phyloP scores from a whole-genome alignment of 2,888 invertebrate genomes.

The Nipponacmea schrenckii region DNA sequence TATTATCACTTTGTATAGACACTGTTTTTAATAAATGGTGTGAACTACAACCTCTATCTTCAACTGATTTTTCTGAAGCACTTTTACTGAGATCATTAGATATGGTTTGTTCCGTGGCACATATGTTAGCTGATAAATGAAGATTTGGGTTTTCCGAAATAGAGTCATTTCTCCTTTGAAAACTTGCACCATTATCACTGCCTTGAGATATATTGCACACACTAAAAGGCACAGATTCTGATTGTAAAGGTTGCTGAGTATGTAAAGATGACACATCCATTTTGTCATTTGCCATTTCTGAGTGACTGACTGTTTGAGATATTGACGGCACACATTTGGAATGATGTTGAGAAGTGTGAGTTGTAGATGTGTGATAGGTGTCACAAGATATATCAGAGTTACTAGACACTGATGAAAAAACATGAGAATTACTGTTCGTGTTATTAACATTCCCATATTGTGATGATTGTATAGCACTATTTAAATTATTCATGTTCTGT shows the following conservation, averaged over 20 bases:
- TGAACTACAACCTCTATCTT: background rate
- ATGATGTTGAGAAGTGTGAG: slow-evolving; percentile 18
- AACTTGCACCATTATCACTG: slow-evolving; percentile 6
- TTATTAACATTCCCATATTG: background rate
- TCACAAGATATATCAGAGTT: no score
- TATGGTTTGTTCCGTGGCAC: slow-evolving; percentile 18
- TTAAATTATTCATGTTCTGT: background rate
- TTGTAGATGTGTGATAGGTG: no score
- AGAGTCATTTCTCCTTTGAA: background rate
- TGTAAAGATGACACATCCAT: no score
- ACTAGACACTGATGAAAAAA: no score
- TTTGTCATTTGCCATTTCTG: no score
- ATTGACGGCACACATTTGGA: slow-evolving; percentile 9
- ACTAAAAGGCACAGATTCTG: slow-evolving; percentile 4
- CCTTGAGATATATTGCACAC: background rate
- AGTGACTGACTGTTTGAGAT: no score
- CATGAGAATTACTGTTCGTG: background rate
- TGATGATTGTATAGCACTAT: background rate
- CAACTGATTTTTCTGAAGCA: slow-evolving; percentile 10
- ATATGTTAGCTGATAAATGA: slow-evolving; percentile 5
- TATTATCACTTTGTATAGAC: no score
- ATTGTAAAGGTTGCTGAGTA: background rate
- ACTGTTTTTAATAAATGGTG: no score
- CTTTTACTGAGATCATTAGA: slow-evolving; percentile 23
- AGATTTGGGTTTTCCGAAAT: background rate